Conservation (phyloP, 2,113 vertebrate genomes). For the Xerus inauris region DNA sequence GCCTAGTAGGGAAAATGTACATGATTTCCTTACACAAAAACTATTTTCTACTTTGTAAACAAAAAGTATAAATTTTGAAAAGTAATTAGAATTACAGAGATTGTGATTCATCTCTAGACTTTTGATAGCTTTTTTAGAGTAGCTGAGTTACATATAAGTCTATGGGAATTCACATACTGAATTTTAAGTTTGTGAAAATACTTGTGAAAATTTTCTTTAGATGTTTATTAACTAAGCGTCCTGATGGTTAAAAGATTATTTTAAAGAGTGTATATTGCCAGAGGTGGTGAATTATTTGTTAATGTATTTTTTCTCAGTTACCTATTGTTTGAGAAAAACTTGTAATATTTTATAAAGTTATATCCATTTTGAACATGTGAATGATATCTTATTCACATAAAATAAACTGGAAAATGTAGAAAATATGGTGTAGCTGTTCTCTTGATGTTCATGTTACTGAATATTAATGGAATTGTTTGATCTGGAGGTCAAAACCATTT, state of each 20-base stretch:
- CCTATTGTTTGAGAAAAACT: constrained; percentile 10
- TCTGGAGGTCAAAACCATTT: constrained; percentile 32
- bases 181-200: neutral
- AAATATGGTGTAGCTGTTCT: constrained; percentile 63
- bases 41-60: neutral
- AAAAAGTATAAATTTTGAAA: neutral
- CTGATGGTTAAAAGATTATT: neutral
- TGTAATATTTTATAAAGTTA: constrained; percentile 12
- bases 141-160: neutral
- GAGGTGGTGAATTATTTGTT: neutral
- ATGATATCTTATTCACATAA: constrained; percentile 56
- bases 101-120: neutral
- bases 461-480: constrained; percentile 75
- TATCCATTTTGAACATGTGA: neutral
- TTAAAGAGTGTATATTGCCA: neutral
- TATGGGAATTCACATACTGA: neutral
- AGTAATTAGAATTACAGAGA: neutral
- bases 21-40: neutral
- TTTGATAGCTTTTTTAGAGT: neutral
- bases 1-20: neutral
- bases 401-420: constrained; percentile 19
- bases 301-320: constrained; percentile 37
- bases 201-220: neutral
- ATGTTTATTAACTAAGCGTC: neutral
- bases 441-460: constrained; percentile 48